These are phyloP conservation scores for Ruditapes philippinarum DNA, from an alignment of 1,140 invertebrate genomes.

Conservation along the genomic window DNA sequence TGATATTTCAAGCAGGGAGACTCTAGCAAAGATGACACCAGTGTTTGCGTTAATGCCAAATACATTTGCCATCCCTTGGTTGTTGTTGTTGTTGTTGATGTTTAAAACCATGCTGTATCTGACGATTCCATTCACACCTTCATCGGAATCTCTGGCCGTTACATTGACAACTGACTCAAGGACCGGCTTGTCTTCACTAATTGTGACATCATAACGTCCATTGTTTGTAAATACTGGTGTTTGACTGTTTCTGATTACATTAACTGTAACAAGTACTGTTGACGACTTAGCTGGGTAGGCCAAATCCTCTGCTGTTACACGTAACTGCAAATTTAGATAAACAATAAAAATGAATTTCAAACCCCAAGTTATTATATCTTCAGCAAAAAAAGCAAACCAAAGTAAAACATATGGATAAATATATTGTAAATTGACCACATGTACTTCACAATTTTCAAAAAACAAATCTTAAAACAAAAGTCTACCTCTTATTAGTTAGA, in stretches of 20 bases:
- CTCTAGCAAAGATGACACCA: slow-evolving; percentile 67
- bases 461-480: no score
- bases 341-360: no score
- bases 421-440: no score
- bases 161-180: slow-evolving; percentile 63
- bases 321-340: slow-evolving; percentile 65
- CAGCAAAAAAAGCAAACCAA: no score
- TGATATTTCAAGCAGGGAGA: slow-evolving; percentile 62
- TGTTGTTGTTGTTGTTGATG: no score
- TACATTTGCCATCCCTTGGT: neutral
- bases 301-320: slow-evolving; percentile 66
- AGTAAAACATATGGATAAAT: no score
- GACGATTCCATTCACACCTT: slow-evolving; percentile 67
- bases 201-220: slow-evolving; percentile 51
- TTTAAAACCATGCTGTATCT: slow-evolving; percentile 65
- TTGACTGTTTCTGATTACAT: slow-evolving; percentile 70
- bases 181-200: slow-evolving; percentile 65
- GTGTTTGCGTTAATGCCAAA: slow-evolving; percentile 70
- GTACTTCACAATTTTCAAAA: no score
- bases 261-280: slow-evolving; percentile 61
- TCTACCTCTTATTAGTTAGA: no score
- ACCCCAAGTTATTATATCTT: no score
- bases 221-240: slow-evolving; percentile 66
- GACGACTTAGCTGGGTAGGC: slow-evolving; percentile 41
- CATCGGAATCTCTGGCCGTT: slow-evolving; percentile 68